Conservation (phyloP, 92 coral and sea anemone species). For the Meandrina meandrites region DNA sequence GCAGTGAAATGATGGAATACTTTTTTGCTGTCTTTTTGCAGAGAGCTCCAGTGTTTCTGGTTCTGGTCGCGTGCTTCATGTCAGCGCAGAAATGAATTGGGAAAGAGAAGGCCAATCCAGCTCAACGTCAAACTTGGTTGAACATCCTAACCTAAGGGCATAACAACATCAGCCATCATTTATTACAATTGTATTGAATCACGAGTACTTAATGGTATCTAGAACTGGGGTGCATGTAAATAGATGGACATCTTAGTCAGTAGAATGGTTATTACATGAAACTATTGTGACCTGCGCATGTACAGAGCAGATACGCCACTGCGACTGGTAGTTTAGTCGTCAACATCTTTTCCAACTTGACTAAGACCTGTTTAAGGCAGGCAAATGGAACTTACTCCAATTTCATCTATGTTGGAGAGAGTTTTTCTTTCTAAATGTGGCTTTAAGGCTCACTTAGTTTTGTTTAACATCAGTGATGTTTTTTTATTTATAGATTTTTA, state of each 20-base stretch:
- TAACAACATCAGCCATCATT: neutral
- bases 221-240: slow-evolving; percentile 17
- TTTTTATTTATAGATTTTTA: neutral
- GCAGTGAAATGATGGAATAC: neutral
- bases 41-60: slow-evolving; percentile 75
- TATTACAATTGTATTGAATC: slow-evolving; percentile 6
- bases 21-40: slow-evolving; percentile 6
- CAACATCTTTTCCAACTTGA: neutral
- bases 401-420: neutral
- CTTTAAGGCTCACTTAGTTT: neutral
- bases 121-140: slow-evolving; percentile 73
- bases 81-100: slow-evolving; percentile 86
- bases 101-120: slow-evolving; percentile 78
- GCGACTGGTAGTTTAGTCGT: neutral
- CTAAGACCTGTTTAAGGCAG: neutral
- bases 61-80: slow-evolving; percentile 69
- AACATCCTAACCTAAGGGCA: slow-evolving; percentile 13
- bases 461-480: neutral
- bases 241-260: neutral
- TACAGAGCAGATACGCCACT: neutral
- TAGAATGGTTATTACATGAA: neutral
- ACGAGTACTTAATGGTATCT: no score
- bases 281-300: neutral
- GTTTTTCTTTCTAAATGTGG: neutral
- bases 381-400: neutral